Conservation (phyloP, 2,113 vertebrate species). For the Nycticebus coucang region DNA sequence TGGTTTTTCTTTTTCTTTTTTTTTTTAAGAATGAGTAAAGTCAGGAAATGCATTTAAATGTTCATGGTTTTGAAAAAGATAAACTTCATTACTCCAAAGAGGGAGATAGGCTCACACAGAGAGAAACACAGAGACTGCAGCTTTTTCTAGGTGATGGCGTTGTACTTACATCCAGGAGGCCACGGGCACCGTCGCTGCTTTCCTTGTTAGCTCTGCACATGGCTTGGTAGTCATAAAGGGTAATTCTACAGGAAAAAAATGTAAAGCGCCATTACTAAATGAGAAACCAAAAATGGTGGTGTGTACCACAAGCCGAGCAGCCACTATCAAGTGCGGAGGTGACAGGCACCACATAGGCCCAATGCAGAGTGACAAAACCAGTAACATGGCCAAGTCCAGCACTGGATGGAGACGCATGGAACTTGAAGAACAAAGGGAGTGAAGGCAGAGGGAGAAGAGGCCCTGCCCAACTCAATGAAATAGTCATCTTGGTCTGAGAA, state of each 20-base stretch:
- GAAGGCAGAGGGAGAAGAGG: neutral
- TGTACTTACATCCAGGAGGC: slow-evolving; percentile 94
- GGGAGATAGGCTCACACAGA: neutral
- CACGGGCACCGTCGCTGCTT: slow-evolving; percentile 93
- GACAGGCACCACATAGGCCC: neutral
- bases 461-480: neutral
- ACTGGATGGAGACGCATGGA: neutral
- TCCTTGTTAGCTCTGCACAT: slow-evolving; percentile 95
- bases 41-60: neutral
- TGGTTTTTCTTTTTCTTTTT: neutral
- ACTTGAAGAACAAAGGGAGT: slow-evolving; percentile 42
- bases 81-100: neutral
- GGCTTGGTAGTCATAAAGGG: slow-evolving; percentile 98
- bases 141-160: neutral
- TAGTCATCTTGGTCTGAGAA: slow-evolving; percentile 23
- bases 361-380: neutral
- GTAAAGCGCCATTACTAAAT: slow-evolving; percentile 64
- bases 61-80: neutral
- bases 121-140: neutral
- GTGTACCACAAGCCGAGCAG: neutral
- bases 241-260: slow-evolving; percentile 89
- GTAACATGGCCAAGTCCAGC: neutral
- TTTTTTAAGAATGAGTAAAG: neutral
- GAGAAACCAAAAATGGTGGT: slow-evolving; percentile 9
- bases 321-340: neutral